A percentile compares a stretch with the other conserved stretches of the same genome.
Evolutionary conservation across 2,888 invertebrate species (phyloP).

Genomic region (Notodonta dromedarius): DNA sequence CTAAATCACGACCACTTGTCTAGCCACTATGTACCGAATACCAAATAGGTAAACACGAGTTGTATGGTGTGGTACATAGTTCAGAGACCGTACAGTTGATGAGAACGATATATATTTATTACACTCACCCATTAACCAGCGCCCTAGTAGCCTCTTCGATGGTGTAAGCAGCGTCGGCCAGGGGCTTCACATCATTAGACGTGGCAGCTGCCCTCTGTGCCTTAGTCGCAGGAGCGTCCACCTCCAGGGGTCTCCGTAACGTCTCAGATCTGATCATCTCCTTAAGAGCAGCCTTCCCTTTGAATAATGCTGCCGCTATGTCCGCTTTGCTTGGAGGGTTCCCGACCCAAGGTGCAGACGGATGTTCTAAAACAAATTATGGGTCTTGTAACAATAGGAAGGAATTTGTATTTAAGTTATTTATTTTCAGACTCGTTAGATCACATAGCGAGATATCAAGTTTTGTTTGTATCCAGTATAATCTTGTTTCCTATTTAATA

Average conservation of each 20-base stretch:
- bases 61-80: no score
- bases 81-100: no score
- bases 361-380: slow-evolving; percentile 42
- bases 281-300: slow-evolving; percentile 84
- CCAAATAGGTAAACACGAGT: no score
- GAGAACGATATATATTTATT: neutral
- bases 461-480: no score
- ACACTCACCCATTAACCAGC: slow-evolving; percentile 78
- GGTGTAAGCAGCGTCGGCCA: slow-evolving; percentile 87
- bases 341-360: slow-evolving; percentile 52
- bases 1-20: no score
- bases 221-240: slow-evolving; percentile 86
- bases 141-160: slow-evolving; percentile 87
- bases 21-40: no score
- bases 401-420: no score
- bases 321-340: slow-evolving; percentile 59
- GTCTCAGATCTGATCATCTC: slow-evolving; percentile 83
- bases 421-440: no score
- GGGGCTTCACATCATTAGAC: slow-evolving; percentile 81
- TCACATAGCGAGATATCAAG: no score
- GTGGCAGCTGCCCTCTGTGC: slow-evolving; percentile 90
- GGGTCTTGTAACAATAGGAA: neutral
- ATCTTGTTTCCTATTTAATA: no score
- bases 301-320: slow-evolving; percentile 77
- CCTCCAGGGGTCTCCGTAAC: slow-evolving; percentile 66